phyloP scores from a whole-genome alignment of 1,140 invertebrate genomes.

The Odontomachus brunneus region DNA sequence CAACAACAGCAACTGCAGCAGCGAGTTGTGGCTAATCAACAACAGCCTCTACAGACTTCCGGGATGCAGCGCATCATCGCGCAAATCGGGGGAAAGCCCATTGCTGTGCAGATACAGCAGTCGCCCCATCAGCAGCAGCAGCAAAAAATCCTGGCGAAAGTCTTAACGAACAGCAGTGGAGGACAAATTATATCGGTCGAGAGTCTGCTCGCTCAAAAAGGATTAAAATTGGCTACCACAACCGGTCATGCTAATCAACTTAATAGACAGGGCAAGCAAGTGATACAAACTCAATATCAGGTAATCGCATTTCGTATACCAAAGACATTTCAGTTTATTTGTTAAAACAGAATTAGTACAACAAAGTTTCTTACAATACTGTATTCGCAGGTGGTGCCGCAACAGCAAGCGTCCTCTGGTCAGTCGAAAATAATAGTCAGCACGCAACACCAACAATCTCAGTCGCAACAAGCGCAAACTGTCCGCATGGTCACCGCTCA shows the following conservation, averaged over 20 bases:
- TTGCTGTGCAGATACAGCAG: constrained; percentile 84
- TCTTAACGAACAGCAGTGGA: constrained; percentile 87
- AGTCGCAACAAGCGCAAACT: constrained; percentile 77
- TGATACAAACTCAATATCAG: constrained; percentile 84
- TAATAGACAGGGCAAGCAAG: constrained; percentile 82
- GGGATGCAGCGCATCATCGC: constrained; percentile 85
- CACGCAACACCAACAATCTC: constrained; percentile 76
- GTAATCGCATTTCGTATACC: constrained; percentile 57
- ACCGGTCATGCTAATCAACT: constrained; percentile 79
- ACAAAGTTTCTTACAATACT: too few relatives aligned
- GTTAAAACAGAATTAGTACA: too few relatives aligned
- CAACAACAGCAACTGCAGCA: constrained; percentile 73
- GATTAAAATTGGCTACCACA: constrained; percentile 82
- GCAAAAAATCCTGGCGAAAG: constrained; percentile 86
- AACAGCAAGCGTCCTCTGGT: constrained; percentile 79
- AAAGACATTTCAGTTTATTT: too few relatives aligned
- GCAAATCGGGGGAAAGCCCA: constrained; percentile 84
- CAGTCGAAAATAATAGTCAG: constrained; percentile 83
- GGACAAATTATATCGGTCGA: constrained; percentile 89
- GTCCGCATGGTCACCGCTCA: constrained; percentile 87
- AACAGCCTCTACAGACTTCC: constrained; percentile 75
- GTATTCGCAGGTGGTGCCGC: constrained; percentile 79
- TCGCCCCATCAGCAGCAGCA: constrained; percentile 81
- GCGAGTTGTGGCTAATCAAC: constrained; percentile 70
- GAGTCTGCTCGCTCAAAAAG: constrained; percentile 88